Percentiles rank a stretch among this genome's conserved stretches.
Conservation (phyloP, 2,888 invertebrate genomes). For the Emmelina monodactyla region DNA sequence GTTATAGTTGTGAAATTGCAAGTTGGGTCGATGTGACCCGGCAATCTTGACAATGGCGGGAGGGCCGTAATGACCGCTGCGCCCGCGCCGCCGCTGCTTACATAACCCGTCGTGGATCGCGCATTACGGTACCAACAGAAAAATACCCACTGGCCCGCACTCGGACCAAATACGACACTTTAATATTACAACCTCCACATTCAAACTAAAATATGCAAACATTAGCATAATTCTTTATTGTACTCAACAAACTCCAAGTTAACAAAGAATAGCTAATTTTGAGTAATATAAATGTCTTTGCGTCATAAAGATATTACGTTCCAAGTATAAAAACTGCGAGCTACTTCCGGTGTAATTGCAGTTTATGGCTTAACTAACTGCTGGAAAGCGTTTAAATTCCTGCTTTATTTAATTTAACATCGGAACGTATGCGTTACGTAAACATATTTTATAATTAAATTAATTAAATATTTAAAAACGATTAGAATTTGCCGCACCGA, state of each 20-base stretch:
- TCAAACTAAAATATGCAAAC: neutral
- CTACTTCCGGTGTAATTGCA: constrained; percentile 3
- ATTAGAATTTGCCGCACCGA: no score
- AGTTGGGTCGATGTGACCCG: constrained; percentile 51
- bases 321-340: neutral
- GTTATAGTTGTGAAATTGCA: constrained; percentile 45
- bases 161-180: constrained; percentile 7
- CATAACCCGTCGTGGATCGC: constrained; percentile 64
- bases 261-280: neutral
- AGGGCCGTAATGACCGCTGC: constrained; percentile 48
- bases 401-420: no score
- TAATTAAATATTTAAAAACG: no score
- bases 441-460: no score
- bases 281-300: neutral
- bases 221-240: no score
- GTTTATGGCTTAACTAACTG: constrained; percentile 1
- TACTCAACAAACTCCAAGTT: neutral
- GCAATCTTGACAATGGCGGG: constrained; percentile 64
- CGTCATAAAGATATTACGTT: neutral
- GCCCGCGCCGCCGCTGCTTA: constrained; percentile 56
- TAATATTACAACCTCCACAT: neutral
- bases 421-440: no score
- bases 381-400: neutral
- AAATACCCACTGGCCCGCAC: constrained; percentile 38
- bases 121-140: constrained; percentile 60